Percentiles rank a stretch among this genome's conserved stretches.
Evolutionary conservation across 2,888 invertebrate species (phyloP).

Genomic region (Phengaris arion): DNA sequence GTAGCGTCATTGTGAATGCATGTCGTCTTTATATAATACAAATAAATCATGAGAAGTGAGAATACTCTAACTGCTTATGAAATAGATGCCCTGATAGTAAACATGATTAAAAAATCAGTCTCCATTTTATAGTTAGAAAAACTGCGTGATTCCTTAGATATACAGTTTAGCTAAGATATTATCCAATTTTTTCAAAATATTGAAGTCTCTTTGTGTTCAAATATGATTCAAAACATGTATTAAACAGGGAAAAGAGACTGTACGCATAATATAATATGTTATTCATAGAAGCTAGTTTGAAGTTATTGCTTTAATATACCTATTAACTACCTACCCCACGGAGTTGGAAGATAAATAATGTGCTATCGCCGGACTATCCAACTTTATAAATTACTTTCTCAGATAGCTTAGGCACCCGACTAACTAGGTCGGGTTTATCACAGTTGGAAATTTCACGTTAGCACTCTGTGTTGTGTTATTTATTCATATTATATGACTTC

Average conservation of each 20-base stretch:
- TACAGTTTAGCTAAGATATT: too few relatives aligned
- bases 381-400: slow-evolving; percentile 74
- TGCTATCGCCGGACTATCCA: slow-evolving; percentile 58
- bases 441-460: slow-evolving; percentile 30
- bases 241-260: slow-evolving; percentile 17
- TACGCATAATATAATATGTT: slow-evolving; percentile 20
- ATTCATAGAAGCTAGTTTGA: slow-evolving; percentile 28
- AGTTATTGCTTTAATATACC: not conserved
- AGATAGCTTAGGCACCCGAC: slow-evolving; percentile 51
- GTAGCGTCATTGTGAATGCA: too few relatives aligned
- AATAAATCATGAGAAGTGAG: too few relatives aligned
- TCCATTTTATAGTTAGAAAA: too few relatives aligned
- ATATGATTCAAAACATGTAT: slow-evolving; percentile 14
- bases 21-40: too few relatives aligned
- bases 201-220: not conserved
- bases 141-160: too few relatives aligned
- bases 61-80: too few relatives aligned
- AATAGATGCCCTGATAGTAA: too few relatives aligned
- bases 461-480: slow-evolving; percentile 14
- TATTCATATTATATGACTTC: not conserved
- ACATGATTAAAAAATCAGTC: too few relatives aligned
- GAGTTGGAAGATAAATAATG: slow-evolving; percentile 58
- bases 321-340: not conserved
- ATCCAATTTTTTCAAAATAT: too few relatives aligned
- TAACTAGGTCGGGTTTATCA: slow-evolving; percentile 32